Evolutionary conservation across 2,113 vertebrate species (phyloP), one percentile per base, ranked within the genome.

Genomic region (Scopus umbretta): DNA sequence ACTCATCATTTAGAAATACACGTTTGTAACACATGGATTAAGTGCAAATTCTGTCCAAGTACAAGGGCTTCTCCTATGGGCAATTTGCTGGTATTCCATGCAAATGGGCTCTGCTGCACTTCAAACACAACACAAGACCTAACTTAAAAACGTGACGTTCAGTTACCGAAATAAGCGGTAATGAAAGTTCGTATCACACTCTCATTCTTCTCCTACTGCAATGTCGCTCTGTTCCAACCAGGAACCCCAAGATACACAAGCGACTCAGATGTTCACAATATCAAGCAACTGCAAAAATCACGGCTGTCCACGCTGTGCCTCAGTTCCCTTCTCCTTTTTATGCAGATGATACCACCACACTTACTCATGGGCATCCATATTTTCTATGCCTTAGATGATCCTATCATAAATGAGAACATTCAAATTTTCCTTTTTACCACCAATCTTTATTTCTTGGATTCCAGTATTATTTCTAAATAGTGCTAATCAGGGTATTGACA

Each of bases 401-500:
- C 45, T 18, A 36, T 13, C n/a, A 32, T 21, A 67, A 17, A 7
- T 23, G 45, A 45, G 11, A 34, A 22, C 16, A 16, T 30, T 68
- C 40, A 19, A 27, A 11, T 45, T 36, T n/a, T 19, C 53, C 53
- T 78, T 52, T 53, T 63, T 65, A 23, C 34, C 13, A 50, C 10
- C n/a, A 21, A 30, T 10, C 11, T 50, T 52, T 65, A 38, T 25
- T 72, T 58, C 58, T 25, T 27, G 36, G 50, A 50, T 50, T 34
- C 58, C 13, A 49, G 5, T 15, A 20, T 40, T 47, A 36, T 30
- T 80, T 70, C 56, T 38, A 62, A 66, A 27, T 7, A 34, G 27
- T 11, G n/a, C 30, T 73, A 14, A 62, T 49, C 13, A 58, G 26
- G 10, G 9, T 71, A 82, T 13, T 0, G 0, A 52, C n/a, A 47